These are phyloP conservation scores for Gastrophryne carolinensis DNA, from an alignment of 2,797 vertebrate species.

Conservation along the genomic window DNA sequence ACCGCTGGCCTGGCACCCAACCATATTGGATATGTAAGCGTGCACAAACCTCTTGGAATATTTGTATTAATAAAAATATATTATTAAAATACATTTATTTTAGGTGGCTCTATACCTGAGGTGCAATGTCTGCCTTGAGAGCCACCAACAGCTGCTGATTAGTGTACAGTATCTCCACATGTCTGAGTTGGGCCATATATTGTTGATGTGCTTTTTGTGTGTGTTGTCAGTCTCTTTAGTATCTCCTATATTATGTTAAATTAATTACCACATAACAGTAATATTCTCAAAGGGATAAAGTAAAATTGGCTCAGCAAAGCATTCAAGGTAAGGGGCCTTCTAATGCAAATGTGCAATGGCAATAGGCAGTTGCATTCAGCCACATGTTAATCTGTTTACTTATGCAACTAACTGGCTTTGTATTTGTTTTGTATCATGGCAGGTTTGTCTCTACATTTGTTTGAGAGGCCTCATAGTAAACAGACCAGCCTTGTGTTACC, in stretches of 20 bases:
- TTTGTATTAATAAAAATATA: no score
- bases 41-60: no score
- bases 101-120: no score
- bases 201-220: no score
- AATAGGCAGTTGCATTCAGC: constrained; percentile 12
- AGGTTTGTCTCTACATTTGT: constrained; percentile 2
- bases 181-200: no score
- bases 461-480: not conserved
- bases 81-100: no score
- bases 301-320: not conserved
- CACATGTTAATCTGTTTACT: constrained; percentile 7
- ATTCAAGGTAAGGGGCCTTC: not conserved
- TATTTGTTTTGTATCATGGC: constrained; percentile 23
- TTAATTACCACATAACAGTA: not conserved
- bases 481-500: not conserved
- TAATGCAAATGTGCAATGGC: not conserved
- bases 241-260: not conserved
- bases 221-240: not conserved
- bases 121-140: no score
- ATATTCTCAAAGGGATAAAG: not conserved
- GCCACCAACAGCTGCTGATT: no score
- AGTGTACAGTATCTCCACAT: no score
- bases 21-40: no score
- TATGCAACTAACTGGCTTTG: constrained; percentile 10
- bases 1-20: no score